Evolutionary conservation across 2,113 vertebrate genomes (phyloP), one percentile per base, ranked within the genome.

Genomic region (Oncorhynchus kisutch): DNA sequence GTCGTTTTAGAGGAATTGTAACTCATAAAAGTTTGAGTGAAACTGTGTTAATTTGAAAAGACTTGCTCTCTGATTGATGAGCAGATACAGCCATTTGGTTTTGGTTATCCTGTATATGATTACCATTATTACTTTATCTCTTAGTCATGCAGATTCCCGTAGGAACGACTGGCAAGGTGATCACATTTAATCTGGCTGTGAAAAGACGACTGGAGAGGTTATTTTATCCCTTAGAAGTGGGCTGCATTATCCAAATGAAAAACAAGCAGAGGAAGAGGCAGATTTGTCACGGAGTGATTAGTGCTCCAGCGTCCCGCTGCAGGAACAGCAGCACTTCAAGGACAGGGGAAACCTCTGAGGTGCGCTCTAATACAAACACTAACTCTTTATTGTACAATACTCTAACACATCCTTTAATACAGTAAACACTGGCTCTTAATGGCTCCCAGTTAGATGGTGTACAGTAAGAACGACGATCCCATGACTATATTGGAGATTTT

Each of bases 241-340:
- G 82, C 70, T 82, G 84, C 87, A 90, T 89, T 90, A 91, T 83
- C 88, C 83, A 85, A 88, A 92, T 90, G 89, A 90, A 88, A 90
- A 92, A 90, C 82, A 90, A 88, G 87, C 80, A 75, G 67, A 82
- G 81, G 13, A 88, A 79, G 84, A 83, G 78, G 77, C 74, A 78
- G 87, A 91, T 91, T 90, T 84, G 86, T 89, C 88, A 88, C 39
- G 8, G 75, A 67, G 78, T 90, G 85, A 90, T 88, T 88, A 88
- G 84, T 79, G 76, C 82, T 45, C 78, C 85, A 25, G 11, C 3
- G 22, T 65, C 9, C 13, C 62, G 0, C 22, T 7, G 25, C 65
- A 29, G n/a, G 3, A 54, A 54, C 12, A 54, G 51, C 16, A 54
- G 51, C 4, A 5, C 16, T 54, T 54, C 51, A 54, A 54, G 51